phyloP scores from a whole-genome alignment of 2,113 vertebrate genomes.

The Plecotus auritus region DNA sequence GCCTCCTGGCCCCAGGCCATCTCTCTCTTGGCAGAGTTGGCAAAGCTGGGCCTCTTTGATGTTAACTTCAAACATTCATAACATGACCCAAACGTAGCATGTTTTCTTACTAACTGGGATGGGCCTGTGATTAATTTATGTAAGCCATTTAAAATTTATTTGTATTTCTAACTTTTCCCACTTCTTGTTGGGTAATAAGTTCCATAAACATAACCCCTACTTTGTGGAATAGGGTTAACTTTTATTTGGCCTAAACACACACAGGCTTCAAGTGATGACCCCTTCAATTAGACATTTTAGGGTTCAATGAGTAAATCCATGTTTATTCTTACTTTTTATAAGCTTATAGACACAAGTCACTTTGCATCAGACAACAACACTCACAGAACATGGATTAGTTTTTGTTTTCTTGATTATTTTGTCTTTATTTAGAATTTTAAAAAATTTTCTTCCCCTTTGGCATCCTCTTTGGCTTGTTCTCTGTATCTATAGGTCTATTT shows the following conservation, averaged over 20 bases:
- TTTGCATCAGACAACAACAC: background rate
- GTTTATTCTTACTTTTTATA: background rate
- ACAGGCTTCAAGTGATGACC: background rate
- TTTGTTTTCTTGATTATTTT: background rate
- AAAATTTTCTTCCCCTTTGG: background rate
- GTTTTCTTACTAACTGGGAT: slow-evolving; percentile 41
- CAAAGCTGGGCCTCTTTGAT: slow-evolving; percentile 24
- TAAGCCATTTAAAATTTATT: slow-evolving; percentile 45
- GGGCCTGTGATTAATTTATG: slow-evolving; percentile 27
- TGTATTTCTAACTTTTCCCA: slow-evolving; percentile 35
- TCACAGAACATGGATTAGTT: background rate
- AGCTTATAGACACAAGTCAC: background rate
- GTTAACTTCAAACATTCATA: slow-evolving; percentile 29
- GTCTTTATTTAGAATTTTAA: background rate
- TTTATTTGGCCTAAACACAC: background rate
- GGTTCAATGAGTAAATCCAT: background rate
- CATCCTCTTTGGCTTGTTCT: background rate
- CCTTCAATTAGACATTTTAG: background rate
- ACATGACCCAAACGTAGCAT: background rate
- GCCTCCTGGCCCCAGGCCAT: background rate
- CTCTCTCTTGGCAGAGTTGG: background rate
- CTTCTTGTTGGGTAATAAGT: slow-evolving; percentile 23
- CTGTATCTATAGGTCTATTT: background rate
- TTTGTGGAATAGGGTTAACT: background rate
- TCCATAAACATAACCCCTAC: background rate